Conservation (phyloP, 2,113 vertebrate genomes). For the Triplophysa siluroides region DNA sequence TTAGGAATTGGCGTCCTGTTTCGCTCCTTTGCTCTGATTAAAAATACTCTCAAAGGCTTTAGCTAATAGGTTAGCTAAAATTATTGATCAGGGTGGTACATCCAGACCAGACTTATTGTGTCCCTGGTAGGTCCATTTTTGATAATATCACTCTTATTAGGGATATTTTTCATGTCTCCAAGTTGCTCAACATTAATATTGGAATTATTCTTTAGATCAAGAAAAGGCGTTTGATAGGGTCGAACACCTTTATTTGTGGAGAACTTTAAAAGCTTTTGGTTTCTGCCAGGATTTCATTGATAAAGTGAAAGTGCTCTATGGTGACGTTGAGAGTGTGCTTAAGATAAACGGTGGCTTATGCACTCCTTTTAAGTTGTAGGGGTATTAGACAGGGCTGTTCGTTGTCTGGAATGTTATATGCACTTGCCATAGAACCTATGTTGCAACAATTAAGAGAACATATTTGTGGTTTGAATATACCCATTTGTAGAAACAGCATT, state of each 20-base stretch:
- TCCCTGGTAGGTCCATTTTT: not conserved
- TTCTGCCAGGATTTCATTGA: not conserved
- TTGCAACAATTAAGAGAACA: not conserved
- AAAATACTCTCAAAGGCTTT: constrained; percentile 9
- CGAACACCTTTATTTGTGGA: not conserved
- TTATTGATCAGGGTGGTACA: not conserved
- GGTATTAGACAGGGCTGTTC: not conserved
- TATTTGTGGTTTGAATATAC: not conserved
- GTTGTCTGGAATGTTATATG: not conserved
- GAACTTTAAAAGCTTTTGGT: not conserved
- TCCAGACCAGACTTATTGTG: not conserved
- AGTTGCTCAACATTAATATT: not conserved
- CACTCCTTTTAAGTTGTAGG: constrained; percentile 6
- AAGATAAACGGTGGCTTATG: constrained; percentile 15
- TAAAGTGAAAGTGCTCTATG: not conserved
- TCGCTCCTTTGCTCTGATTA: not conserved
- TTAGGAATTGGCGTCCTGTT: not conserved
- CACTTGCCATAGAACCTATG: not conserved
- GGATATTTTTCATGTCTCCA: constrained; percentile 1
- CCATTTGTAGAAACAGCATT: not conserved
- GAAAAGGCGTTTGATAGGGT: not conserved
- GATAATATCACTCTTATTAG: not conserved
- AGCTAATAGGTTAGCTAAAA: not conserved
- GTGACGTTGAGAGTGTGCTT: not conserved
- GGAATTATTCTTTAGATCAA: not conserved